Base-by-base conservation (phyloP, 2,113 vertebrate genomes). In the Archocentrus centrarchus region DNA sequence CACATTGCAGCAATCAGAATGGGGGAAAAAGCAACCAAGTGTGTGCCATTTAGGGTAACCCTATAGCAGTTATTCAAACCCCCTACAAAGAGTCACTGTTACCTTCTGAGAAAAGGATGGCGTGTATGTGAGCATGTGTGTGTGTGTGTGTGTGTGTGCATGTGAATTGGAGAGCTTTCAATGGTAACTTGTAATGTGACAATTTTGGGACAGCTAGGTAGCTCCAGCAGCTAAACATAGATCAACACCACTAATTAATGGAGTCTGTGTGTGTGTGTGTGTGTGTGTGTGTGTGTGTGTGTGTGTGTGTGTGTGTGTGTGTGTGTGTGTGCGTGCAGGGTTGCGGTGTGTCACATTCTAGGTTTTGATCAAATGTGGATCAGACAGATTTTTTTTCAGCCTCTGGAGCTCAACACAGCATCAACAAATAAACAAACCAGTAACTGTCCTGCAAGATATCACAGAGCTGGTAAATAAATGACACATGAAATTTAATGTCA, bases 61-160 rank as follows among this genome's bases (percentile, higher is more conserved):
- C 89, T 90, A 94, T 89, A 91, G 86, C 82, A 90, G 91, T 92
- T 84, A 92, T 93, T 92, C 91, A 94, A 88, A 80, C 68, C 35
- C n/a, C 39, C 68, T 81, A 94, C 92, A 95, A 95, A 94, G 91
- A 88, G 73, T 87, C 77, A 89, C 79, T 94, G 90, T 91, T 89
- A 84, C 79, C 81, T 90, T 83, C 78, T 91, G 89, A 91, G 17
- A 85, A 37, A 1, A 22, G 77, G 76, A 80, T 0, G 11, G 53
- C 47, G 77, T 80, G 55, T 73, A 44, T 82, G 63, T 77, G 82
- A 64, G 73, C 57, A 59, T 86, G 81, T 55, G 79, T 57, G 84
- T 80, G 66, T 77, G 63, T 79, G 82, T 83, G 75, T 75, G 73
- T 85, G 85, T 75, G 76, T 89, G 83, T 84, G 78, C 82, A 27